Conservation (phyloP, 2,888 invertebrate species). For the Melinopterus prodromus region DNA sequence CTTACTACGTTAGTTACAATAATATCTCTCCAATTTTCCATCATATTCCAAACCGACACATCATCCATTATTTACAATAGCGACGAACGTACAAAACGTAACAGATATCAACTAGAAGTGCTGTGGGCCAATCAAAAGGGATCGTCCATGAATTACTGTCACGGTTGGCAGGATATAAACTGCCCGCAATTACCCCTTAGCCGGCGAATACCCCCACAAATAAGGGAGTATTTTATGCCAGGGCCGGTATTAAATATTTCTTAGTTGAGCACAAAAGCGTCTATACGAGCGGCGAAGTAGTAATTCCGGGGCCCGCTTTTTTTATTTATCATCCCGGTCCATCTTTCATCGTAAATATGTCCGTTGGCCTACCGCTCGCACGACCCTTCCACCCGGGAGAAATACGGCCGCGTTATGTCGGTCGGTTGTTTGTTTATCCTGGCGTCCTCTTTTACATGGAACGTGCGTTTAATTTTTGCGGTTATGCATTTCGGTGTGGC, state of each 20-base stretch:
- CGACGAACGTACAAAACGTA: neutral
- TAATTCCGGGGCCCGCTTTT: slow-evolving; percentile 13
- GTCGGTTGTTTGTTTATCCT: neutral
- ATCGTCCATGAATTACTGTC: neutral
- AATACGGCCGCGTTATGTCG: slow-evolving; percentile 4
- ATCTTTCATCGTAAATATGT: slow-evolving; percentile 22
- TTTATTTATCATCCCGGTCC: slow-evolving; percentile 14
- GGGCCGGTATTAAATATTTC: slow-evolving; percentile 20
- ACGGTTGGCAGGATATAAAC: slow-evolving; percentile 4
- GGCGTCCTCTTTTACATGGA: neutral
- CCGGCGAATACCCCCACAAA: slow-evolving; percentile 12
- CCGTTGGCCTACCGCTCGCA: slow-evolving; percentile 7
- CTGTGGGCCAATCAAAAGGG: neutral
- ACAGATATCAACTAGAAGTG: neutral
- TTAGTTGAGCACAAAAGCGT: slow-evolving; percentile 9
- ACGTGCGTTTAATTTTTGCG: neutral
- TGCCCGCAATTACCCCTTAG: slow-evolving; percentile 16
- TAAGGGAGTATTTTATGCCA: slow-evolving; percentile 4
- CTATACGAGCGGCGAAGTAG: slow-evolving; percentile 6
- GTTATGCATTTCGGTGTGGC: neutral
- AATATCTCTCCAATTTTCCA: neutral
- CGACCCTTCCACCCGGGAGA: neutral
- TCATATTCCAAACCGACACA: neutral
- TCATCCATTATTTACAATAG: neutral
- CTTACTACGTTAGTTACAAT: neutral